Evolutionary conservation across 2,888 invertebrate genomes (phyloP), one percentile per base, ranked within the genome.

Genomic region (Pseudeuparius sepicola): DNA sequence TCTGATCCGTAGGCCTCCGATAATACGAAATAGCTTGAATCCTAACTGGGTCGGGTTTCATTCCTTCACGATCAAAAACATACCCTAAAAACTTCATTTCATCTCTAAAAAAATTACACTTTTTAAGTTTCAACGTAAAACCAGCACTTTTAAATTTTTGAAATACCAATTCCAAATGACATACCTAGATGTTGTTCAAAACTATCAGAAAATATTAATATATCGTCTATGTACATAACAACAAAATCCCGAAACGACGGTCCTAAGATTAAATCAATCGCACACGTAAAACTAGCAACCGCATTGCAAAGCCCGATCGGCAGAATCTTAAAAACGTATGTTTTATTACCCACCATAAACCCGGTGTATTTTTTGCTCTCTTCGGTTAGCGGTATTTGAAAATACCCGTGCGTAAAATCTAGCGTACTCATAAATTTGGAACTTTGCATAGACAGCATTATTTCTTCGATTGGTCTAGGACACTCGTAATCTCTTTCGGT

Each of bases 401-500:
- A 24, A 25, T 25, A 39, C 2, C 30, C 25, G 3, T 11, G 7
- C 2, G 36, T 26, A 3, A 39, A 32, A 37, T 39, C 39, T 7
- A 37, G 17, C 2, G 9, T 12, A n/a, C 11, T 36, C 10, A n/a
- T 17, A 20, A 18, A 15, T 4, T 14, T 13, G 9, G 7, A 13
- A 9, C 6, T 16, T 3, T 11, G n/a, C 4, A 36, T 4, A 9
- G 23, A 20, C 12, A 11, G 17, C 4, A 35, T 6, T 9, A 36
- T 34, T 11, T 36, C 36, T 5, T 36, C 31, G 12, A 23, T 12
- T 6, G 4, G 16, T 4, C 3, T 24, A 9, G 42, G 45, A 9
- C 40, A 34, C 20, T 53, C 52, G 2, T 46, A 35, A 31, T 54
- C 52, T 0, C 43, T 39, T 23, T 47, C 45, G 4, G 53, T 52